phyloP scores from a whole-genome alignment of 1,140 invertebrate genomes.

The Chironomus striatipennis region DNA sequence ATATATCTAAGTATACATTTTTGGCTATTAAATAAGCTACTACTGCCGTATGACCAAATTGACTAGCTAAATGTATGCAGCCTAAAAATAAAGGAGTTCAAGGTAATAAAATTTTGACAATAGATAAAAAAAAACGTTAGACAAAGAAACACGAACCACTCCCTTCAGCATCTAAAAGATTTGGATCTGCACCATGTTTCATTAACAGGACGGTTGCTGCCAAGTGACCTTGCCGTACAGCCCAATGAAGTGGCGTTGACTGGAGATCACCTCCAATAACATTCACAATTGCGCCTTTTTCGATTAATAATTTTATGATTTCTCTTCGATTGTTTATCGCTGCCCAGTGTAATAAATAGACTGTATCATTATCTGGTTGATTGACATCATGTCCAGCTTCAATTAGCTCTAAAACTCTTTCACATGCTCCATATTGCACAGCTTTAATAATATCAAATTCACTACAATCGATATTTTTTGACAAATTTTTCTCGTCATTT shows the following conservation, averaged over 20 bases:
- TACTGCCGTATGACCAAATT: constrained; percentile 90
- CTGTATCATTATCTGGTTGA: constrained; percentile 71
- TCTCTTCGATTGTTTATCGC: constrained; percentile 92
- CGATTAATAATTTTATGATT: constrained; percentile 74
- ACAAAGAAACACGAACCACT: constrained; percentile 45
- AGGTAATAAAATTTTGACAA: too few species aligned
- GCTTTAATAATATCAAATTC: constrained; percentile 84
- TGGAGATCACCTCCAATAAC: constrained; percentile 84
- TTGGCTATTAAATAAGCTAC: constrained; percentile 93
- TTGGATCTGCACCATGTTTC: constrained; percentile 80
- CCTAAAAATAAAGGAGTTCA: too few species aligned
- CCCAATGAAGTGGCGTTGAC: constrained; percentile 94
- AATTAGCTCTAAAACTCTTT: constrained; percentile 68
- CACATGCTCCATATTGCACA: constrained; percentile 80
- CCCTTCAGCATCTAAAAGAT: constrained; percentile 81
- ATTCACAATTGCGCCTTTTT: constrained; percentile 77
- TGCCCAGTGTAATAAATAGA: constrained; percentile 93
- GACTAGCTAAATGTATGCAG: constrained; percentile 85
- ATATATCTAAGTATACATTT: constrained; percentile 74
- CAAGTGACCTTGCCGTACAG: constrained; percentile 85
- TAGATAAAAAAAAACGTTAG: too few species aligned
- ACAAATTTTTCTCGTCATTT: constrained; percentile 37
- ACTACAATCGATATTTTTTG: constrained; percentile 56
- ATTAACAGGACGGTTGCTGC: constrained; percentile 79
- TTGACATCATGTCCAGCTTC: constrained; percentile 79